phyloP scores from a whole-genome alignment of 2,113 vertebrate species.

The Morone saxatilis region DNA sequence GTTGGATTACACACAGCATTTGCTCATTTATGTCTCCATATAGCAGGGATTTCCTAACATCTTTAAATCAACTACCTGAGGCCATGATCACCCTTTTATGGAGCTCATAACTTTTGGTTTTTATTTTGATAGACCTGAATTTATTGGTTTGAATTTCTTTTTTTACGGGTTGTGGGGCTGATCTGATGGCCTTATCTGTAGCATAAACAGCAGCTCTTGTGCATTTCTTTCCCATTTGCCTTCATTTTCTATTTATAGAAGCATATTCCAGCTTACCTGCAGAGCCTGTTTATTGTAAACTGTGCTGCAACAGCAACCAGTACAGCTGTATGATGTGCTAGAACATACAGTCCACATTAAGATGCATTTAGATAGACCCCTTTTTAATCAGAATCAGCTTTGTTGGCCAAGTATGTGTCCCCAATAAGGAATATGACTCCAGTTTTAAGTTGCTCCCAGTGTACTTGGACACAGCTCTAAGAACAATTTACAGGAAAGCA shows the following conservation, averaged over 20 bases:
- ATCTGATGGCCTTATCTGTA: background rate
- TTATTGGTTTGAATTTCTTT: too few species aligned
- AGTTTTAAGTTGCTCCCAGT: too few species aligned
- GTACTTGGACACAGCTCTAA: too few species aligned
- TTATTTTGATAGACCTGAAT: background rate
- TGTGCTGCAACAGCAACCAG: background rate
- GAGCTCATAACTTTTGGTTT: background rate
- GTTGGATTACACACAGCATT: background rate
- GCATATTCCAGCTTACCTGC: conserved; percentile 3
- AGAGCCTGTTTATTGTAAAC: conserved; percentile 21
- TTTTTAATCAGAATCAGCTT: background rate
- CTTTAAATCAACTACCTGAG: background rate
- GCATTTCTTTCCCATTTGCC: background rate
- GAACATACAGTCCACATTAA: too few species aligned
- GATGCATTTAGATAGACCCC: too few species aligned
- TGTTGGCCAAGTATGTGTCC: background rate
- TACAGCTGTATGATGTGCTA: background rate
- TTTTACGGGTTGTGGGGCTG: background rate
- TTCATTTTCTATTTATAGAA: conserved; percentile 9
- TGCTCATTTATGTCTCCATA: background rate
- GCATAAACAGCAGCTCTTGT: background rate
- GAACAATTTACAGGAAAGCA: too few species aligned
- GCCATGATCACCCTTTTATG: background rate
- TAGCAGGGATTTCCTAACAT: background rate
- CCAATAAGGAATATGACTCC: too few species aligned